phyloP scores from a whole-genome alignment of 2,113 vertebrate genomes.

The Oenanthe melanoleuca region DNA sequence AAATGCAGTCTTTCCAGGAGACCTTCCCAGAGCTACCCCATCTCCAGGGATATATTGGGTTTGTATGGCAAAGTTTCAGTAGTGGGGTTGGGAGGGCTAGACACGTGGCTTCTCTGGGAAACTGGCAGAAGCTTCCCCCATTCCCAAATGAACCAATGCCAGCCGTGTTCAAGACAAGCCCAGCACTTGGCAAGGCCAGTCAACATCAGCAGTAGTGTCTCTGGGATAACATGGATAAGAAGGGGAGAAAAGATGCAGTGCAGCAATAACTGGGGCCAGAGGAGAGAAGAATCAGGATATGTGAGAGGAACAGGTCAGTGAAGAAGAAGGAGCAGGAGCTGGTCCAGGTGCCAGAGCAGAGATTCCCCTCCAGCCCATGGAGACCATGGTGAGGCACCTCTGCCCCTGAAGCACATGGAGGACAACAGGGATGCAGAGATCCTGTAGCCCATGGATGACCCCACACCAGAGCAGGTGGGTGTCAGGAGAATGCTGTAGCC shows the following conservation, averaged over 20 bases:
- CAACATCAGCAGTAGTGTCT: background rate
- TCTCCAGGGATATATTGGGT: fast-evolving
- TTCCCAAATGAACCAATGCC: background rate
- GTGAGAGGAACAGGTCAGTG: background rate
- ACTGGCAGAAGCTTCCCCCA: background rate
- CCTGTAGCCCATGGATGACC: background rate
- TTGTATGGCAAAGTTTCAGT: background rate
- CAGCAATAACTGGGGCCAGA: background rate
- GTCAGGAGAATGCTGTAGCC: background rate
- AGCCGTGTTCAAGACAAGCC: fast-evolving
- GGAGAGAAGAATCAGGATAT: background rate
- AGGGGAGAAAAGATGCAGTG: background rate
- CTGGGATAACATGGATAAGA: background rate
- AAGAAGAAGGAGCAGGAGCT: background rate
- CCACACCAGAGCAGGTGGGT: background rate
- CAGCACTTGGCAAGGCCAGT: background rate
- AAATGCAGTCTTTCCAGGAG: background rate
- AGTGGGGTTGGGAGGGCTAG: background rate
- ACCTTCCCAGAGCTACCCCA: background rate
- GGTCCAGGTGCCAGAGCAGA: background rate
- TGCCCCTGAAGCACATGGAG: background rate
- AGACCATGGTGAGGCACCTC: background rate
- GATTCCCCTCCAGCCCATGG: background rate
- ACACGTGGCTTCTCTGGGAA: background rate
- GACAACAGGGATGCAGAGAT: fast-evolving